Percentiles rank a stretch among this genome's conserved stretches.
phyloP scores from a whole-genome alignment of 1,140 invertebrate genomes.

The Drosophila dunni region DNA sequence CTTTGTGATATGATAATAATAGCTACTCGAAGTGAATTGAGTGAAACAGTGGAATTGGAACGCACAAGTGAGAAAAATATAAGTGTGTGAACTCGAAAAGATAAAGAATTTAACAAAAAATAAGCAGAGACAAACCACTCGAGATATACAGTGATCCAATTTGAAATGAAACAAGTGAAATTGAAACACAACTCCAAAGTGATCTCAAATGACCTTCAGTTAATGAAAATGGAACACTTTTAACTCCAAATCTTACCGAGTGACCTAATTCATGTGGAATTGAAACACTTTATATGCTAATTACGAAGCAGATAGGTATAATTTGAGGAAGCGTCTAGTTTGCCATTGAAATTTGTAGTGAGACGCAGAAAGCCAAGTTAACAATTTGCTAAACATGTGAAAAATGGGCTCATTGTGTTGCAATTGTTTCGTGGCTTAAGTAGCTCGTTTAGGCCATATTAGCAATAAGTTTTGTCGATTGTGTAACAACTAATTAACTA shows the following conservation, averaged over 20 bases:
- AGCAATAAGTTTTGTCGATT: constrained; percentile 34
- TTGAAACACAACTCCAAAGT: background rate
- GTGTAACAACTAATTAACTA: constrained; percentile 40
- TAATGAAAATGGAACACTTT: background rate
- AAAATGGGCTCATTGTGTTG: constrained; percentile 24
- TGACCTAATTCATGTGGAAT: constrained; percentile 1
- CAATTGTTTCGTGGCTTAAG: constrained; percentile 25
- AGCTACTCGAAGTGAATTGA: background rate
- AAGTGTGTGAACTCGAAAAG: background rate
- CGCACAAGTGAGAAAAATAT: background rate
- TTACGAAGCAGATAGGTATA: background rate
- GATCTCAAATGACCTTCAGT: background rate
- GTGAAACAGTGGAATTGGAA: too few relatives aligned
- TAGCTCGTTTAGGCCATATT: constrained; percentile 26
- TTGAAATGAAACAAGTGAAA: background rate
- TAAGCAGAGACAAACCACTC: background rate
- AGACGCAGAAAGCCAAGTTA: background rate
- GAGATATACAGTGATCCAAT: too few relatives aligned
- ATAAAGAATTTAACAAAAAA: too few relatives aligned
- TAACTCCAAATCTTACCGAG: background rate
- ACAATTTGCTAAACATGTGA: constrained; percentile 38
- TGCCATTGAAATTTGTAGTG: constrained; percentile 27
- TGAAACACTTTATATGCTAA: background rate
- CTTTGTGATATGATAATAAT: constrained; percentile 10
- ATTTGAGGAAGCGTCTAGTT: constrained; percentile 6